Evolutionary conservation across 2,888 invertebrate genomes (phyloP), one percentile per base, ranked within the genome.

Genomic region (Tryphoninae sp.): DNA sequence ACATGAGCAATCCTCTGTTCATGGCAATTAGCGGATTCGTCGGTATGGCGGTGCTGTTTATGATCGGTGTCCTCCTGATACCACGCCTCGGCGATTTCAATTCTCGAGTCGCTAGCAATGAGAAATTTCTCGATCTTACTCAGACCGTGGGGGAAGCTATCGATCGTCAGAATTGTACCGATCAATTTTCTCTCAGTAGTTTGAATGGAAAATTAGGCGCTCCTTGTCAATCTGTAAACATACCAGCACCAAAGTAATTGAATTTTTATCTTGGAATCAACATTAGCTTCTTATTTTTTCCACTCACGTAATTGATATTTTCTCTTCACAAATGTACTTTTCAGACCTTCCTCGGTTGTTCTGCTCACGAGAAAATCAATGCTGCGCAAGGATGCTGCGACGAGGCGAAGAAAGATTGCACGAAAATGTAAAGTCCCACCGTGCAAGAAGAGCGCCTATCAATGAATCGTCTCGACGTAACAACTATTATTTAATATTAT

Each of bases 11-110:
- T 86, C 94, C 94, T 16, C 89, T 94, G 7, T 94, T 94, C 83
- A 92, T 93, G 92, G 94, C 94, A 4, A 93, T 94, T 84, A 93
- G 94, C n/a, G 93, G 94, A 19, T 94, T 94, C 84, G 91, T 94
- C 68, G 93, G 93, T 11, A 93, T 94, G 92, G 93, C 94, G 0
- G 90, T 94, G 19, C 91, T 94, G 89, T 93, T 94, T 84, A 92
- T 93, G 80, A 87, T 93, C 72, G 93, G 93, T 0, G 92, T 93
- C 62, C 84, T 94, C 4, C 91, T 94, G 77, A 85, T 94, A 51
- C 94, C 94, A 1, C 93, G 93, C 85, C 89, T 93, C 68, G 90
- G 91, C 7, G 85, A 86, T 6, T 86, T 87, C 16, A 79, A 81
- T 49, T 84, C 86, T 8, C 87, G 90, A 9, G 69, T 72, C 11